Evolutionary conservation across 2,888 invertebrate species (phyloP), one percentile per base, ranked within the genome.

Genomic region (Synergus gifuensis): DNA sequence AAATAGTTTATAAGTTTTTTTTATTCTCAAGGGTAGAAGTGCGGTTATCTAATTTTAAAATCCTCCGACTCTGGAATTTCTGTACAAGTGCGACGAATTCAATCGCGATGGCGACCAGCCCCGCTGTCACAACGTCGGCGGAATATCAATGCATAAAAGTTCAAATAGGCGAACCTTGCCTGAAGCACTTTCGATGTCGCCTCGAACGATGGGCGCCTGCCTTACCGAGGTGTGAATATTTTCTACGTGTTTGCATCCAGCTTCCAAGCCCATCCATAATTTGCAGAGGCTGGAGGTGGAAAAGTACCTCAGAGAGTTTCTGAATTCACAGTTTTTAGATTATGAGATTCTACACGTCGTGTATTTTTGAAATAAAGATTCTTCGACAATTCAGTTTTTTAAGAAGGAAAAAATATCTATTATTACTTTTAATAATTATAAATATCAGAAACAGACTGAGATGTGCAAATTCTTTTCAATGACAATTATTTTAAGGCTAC

Each of bases 111-210:
- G 58, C 58, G 58, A 60, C 58, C 58, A 60, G 58, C 11, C 18
- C n/a, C 58, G 11, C 18, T 60, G 58, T 60, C 11, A 60, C 58
- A 8, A 9, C 58, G 58, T 22, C 58, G 58, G 58, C 58, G 18
- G 58, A 60, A 60, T 60, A 60, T 60, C 58, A 60, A 60, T 60
- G 58, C 58, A 60, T n/a, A 18, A 60, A 60, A 60, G 58, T 60
- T 60, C 3, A 8, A 60, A 60, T 16, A 60, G 18, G 58, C 18
- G 18, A 60, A 60, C 18, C 18, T 18, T 60, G n/a, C 58, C 58
- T 18, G 18, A n/a, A 18, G 58, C 58, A 9, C 58, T 60, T 22
- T 22, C 18, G 8, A 18, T 11, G 18, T 18, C 11, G 22, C 28
- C 28, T 28, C 28, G 28, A 22, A 60, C n/a, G 58, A 60, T 60